Conservation (phyloP, 2,113 vertebrate species). For the Mola mola region DNA sequence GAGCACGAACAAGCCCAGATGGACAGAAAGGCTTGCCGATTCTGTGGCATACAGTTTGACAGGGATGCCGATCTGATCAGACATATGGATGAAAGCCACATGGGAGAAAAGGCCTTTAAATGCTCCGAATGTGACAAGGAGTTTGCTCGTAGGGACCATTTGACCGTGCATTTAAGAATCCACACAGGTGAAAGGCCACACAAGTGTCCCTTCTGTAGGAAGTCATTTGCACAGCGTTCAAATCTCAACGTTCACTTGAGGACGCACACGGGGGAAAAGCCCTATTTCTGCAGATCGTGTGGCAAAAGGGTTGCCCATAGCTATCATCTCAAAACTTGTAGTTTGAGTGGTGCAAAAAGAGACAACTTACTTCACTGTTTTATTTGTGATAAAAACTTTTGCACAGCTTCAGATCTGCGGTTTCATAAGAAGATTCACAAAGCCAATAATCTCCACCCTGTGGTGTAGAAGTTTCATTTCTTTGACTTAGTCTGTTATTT, state of each 20-base stretch:
- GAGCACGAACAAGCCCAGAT: neutral
- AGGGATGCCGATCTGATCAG: constrained; percentile 11
- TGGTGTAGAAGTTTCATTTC: too few species aligned
- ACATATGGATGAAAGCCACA: constrained; percentile 17
- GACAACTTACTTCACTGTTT: too few species aligned
- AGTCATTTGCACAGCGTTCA: constrained; percentile 1
- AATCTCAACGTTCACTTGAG: constrained; percentile 18
- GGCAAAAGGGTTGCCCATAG: constrained; percentile 15
- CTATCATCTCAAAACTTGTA: constrained; percentile 17
- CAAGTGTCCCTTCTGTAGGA: neutral
- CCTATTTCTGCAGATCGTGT: constrained; percentile 23
- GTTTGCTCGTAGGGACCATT: constrained; percentile 7
- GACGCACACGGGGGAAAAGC: constrained; percentile 22
- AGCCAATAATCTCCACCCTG: too few species aligned
- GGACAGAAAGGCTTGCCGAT: neutral
- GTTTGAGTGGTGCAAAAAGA: neutral
- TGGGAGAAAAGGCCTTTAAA: constrained; percentile 18
- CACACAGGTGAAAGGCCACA: constrained; percentile 23
- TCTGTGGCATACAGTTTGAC: constrained; percentile 10
- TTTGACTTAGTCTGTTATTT: too few species aligned
- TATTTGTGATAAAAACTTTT: too few species aligned
- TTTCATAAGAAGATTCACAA: too few species aligned
- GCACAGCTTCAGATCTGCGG: too few species aligned
- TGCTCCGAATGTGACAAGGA: constrained; percentile 7
- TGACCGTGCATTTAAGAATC: constrained; percentile 13